A percentile compares a stretch with the other conserved stretches of the same genome.
These are phyloP conservation scores for Lateolabrax maculatus DNA, from an alignment of 2,797 vertebrate genomes.

Conservation along the genomic window DNA sequence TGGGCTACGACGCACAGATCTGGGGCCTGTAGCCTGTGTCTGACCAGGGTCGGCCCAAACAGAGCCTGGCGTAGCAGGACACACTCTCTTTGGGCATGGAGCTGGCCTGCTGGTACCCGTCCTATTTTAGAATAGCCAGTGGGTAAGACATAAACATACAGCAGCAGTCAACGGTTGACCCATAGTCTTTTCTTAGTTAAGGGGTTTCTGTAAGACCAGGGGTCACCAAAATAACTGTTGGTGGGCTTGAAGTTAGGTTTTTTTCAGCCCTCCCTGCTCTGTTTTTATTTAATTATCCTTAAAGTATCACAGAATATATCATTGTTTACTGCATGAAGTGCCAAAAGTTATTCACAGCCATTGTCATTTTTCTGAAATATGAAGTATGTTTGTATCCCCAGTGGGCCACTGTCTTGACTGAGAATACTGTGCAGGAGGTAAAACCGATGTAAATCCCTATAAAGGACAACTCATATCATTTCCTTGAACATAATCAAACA, in stretches of 20 bases:
- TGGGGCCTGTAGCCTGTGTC: conserved; percentile 37
- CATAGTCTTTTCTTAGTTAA: conserved; percentile 56
- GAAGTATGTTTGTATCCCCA: conserved; percentile 46
- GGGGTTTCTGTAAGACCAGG: conserved; percentile 44
- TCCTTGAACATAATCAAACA: conserved; percentile 61
- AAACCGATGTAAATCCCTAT: conserved; percentile 45
- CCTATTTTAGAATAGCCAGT: conserved; percentile 71
- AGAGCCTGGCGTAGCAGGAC: conserved; percentile 49
- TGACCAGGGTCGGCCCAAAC: conserved; percentile 47
- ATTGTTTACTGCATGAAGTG: conserved; percentile 74
- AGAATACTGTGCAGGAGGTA: conserved; percentile 47
- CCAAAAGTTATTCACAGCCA: conserved; percentile 69
- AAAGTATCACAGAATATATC: conserved; percentile 57
- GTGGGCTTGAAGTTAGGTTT: conserved; percentile 35
- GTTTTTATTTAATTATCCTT: conserved; percentile 27
- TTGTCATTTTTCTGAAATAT: conserved; percentile 45
- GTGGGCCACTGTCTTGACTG: conserved; percentile 49
- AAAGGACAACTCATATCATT: conserved; percentile 55
- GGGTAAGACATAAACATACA: conserved; percentile 72
- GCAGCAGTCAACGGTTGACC: conserved; percentile 61
- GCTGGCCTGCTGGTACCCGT: conserved; percentile 53
- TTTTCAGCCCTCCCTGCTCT: conserved; percentile 35
- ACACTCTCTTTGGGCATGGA: conserved; percentile 64
- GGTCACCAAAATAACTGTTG: conserved; percentile 38
- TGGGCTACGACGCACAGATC: conserved; percentile 22